A percentile compares a stretch with the other conserved stretches of the same genome.
These are phyloP conservation scores for Chrysolina americana DNA, from an alignment of 2,888 invertebrate genomes.

Conservation along the genomic window DNA sequence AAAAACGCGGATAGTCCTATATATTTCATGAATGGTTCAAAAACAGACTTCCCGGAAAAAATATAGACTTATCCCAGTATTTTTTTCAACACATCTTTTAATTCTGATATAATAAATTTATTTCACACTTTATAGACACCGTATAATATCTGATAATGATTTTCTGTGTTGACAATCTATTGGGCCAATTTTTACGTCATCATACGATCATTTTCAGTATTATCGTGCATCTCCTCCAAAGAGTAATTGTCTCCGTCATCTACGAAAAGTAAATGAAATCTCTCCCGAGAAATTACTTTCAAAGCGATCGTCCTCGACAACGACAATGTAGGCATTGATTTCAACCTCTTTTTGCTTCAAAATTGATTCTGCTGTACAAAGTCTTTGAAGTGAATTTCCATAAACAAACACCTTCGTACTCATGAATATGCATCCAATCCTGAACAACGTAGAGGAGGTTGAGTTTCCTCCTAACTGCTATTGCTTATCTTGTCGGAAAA, in stretches of 20 bases:
- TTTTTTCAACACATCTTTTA: too few relatives aligned
- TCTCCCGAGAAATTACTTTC: neutral
- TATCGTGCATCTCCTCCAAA: neutral
- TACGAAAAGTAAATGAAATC: constrained; percentile 13
- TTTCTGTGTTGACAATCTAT: too few relatives aligned
- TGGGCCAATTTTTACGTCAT: too few relatives aligned
- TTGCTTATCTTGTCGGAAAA: neutral
- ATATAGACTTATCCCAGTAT: too few relatives aligned
- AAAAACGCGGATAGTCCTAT: too few relatives aligned
- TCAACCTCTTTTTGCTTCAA: constrained; percentile 13
- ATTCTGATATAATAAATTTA: too few relatives aligned
- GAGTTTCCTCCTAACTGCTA: neutral
- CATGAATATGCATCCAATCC: constrained; percentile 47
- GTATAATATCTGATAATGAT: too few relatives aligned
- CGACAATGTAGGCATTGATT: constrained; percentile 23
- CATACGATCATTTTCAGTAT: too few relatives aligned
- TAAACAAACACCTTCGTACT: constrained; percentile 47
- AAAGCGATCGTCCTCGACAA: neutral
- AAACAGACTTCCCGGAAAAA: too few relatives aligned
- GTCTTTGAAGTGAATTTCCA: constrained; percentile 47
- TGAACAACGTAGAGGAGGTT: constrained; percentile 35
- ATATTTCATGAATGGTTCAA: too few relatives aligned
- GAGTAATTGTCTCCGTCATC: neutral
- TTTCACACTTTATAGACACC: too few relatives aligned
- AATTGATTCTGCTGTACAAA: constrained; percentile 40